These are phyloP conservation scores for Aromia moschata DNA, from an alignment of 2,888 invertebrate species.

Conservation along the genomic window DNA sequence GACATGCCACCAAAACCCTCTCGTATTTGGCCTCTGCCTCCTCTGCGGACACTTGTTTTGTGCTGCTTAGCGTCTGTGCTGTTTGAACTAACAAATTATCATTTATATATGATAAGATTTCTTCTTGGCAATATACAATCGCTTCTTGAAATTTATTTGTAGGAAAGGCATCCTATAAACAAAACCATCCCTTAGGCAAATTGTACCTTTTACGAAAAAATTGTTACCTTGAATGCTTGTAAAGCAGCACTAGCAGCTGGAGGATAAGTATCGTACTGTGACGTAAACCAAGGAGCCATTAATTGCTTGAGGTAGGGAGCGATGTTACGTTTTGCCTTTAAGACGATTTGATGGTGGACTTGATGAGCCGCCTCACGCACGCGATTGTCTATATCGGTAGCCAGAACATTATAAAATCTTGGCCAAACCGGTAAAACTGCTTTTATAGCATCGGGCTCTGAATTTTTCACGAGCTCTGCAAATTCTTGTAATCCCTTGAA, in stretches of 20 bases:
- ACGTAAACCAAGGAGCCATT: conserved; percentile 85
- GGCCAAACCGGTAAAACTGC: conserved; percentile 85
- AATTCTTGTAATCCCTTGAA: conserved; percentile 84
- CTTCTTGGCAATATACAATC: conserved; percentile 82
- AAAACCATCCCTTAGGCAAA: background rate
- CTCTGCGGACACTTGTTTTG: conserved; percentile 68
- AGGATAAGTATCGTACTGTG: conserved; percentile 85
- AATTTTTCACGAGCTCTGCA: conserved; percentile 71
- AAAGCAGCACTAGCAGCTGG: conserved; percentile 81
- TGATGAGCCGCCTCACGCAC: conserved; percentile 82
- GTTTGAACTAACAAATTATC: conserved; percentile 75
- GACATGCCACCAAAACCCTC: conserved; percentile 71
- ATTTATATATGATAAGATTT: conserved; percentile 77
- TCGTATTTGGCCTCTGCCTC: conserved; percentile 77
- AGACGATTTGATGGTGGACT: conserved; percentile 76
- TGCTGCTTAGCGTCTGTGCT: conserved; percentile 65
- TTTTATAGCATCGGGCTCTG: conserved; percentile 74
- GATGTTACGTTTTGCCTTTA: conserved; percentile 76
- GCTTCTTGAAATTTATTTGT: conserved; percentile 80
- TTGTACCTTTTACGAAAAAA: background rate
- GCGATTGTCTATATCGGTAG: conserved; percentile 82
- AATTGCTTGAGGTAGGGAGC: conserved; percentile 83
- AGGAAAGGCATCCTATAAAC: conserved; percentile 77
- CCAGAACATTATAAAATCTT: conserved; percentile 77
- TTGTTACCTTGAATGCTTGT: conserved; percentile 70